Percentiles rank a stretch among this genome's conserved stretches.
Conservation (phyloP, 2,888 invertebrate genomes). For the Melieria crassipennis region DNA sequence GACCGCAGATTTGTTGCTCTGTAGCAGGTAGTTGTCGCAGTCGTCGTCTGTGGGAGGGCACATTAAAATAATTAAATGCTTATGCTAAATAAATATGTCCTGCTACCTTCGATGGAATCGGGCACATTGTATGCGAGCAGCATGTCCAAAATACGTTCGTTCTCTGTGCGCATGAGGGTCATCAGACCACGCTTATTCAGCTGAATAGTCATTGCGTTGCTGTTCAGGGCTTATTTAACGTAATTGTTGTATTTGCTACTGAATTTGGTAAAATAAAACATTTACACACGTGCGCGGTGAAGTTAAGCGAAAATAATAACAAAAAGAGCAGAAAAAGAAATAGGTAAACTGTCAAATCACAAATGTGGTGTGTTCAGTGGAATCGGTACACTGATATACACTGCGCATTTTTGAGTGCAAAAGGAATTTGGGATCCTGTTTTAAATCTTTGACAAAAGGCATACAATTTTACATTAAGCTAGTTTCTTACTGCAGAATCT, state of each 20-base stretch:
- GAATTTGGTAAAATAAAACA: slow-evolving; percentile 2
- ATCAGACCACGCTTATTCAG: slow-evolving; percentile 40
- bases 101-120: slow-evolving; percentile 59
- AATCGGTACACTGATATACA: neutral
- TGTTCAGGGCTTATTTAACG: neutral
- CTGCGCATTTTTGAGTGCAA: neutral
- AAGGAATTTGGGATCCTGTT: too few species aligned
- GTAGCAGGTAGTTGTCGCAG: slow-evolving; percentile 57
- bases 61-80: slow-evolving; percentile 12
- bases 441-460: too few species aligned
- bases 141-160: slow-evolving; percentile 55
- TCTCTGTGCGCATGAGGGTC: slow-evolving; percentile 46
- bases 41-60: slow-evolving; percentile 42
- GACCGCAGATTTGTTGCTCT: slow-evolving; percentile 45
- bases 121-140: slow-evolving; percentile 60
- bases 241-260: neutral
- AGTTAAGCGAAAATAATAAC: slow-evolving; percentile 38
- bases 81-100: neutral
- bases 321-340: slow-evolving; percentile 24
- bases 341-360: slow-evolving; percentile 20
- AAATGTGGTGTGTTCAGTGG: slow-evolving; percentile 32
- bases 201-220: slow-evolving; percentile 42
- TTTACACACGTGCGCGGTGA: slow-evolving; percentile 35
- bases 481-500: too few species aligned
- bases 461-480: too few species aligned